phyloP scores from a whole-genome alignment of 2,888 invertebrate genomes.

The Mimachlamys varia region DNA sequence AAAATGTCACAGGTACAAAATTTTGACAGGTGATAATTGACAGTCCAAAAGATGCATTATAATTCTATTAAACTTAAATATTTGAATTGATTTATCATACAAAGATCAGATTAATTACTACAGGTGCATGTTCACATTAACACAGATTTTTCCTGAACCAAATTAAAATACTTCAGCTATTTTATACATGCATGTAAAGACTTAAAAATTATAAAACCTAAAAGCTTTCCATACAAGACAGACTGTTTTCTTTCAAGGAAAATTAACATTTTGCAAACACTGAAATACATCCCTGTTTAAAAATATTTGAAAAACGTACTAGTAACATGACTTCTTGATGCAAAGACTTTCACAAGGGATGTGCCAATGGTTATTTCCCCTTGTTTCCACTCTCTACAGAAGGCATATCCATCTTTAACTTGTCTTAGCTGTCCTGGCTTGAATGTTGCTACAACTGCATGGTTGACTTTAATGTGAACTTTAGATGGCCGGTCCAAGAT shows the following conservation, averaged over 20 bases:
- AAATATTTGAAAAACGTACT: conserved; percentile 51
- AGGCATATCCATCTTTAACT: conserved; percentile 55
- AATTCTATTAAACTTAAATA: no score
- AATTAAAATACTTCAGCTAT: no score
- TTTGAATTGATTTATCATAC: no score
- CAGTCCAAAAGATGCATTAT: not conserved
- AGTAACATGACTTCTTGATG: conserved; percentile 58
- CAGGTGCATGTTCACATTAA: no score
- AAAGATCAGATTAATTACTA: no score
- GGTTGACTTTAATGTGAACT: conserved; percentile 61
- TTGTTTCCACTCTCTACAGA: conserved; percentile 60
- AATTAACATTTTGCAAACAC: no score
- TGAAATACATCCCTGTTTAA: no score
- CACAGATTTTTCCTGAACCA: no score
- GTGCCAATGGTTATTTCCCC: conserved; percentile 61
- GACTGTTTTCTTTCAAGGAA: no score
- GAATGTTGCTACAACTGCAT: conserved; percentile 53
- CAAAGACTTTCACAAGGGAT: conserved; percentile 63
- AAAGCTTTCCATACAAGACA: no score
- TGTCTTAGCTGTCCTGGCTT: conserved; percentile 51
- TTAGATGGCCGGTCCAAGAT: conserved; percentile 56
- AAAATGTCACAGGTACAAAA: not conserved
- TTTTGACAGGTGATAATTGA: not conserved
- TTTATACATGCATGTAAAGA: no score
- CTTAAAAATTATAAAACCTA: no score